Evolutionary conservation across 2,797 vertebrate species (phyloP).

Genomic region (Cryptoprocta ferox): DNA sequence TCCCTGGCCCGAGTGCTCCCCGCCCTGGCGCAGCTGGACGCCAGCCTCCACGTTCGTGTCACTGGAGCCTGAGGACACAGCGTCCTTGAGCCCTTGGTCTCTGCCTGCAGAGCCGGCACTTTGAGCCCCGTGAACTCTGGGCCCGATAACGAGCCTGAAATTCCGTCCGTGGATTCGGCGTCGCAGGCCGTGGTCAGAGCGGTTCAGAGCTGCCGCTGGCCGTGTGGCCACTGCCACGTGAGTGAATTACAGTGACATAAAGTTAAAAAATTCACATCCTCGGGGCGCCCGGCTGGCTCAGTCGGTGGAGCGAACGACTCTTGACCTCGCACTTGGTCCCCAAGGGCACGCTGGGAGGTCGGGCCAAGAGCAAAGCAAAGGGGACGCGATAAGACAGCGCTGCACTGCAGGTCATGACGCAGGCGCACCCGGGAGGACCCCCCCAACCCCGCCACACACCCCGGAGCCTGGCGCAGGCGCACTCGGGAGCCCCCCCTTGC

Average conservation of each 20-base stretch:
- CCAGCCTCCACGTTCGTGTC: neutral
- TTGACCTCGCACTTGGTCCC: neutral
- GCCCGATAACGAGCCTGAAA: neutral
- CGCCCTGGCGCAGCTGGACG: accelerated
- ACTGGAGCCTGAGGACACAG: neutral
- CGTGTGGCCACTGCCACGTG: accelerated
- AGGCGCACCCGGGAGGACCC: too few species aligned
- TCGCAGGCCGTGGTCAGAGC: accelerated
- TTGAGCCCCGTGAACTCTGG: accelerated
- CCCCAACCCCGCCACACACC: too few species aligned
- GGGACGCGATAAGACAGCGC: too few species aligned
- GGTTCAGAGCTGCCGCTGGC: neutral
- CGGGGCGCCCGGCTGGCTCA: neutral
- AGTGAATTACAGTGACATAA: neutral
- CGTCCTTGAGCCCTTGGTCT: neutral
- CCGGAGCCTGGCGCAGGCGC: too few species aligned
- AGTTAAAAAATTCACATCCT: too few species aligned
- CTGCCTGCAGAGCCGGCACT: too few species aligned
- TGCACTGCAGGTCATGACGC: too few species aligned
- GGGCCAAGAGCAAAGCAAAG: too few species aligned
- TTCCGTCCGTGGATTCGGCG: neutral
- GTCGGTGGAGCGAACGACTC: neutral
- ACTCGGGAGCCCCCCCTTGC: too few species aligned
- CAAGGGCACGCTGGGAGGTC: too few species aligned
- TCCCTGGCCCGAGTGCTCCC: neutral